Percentiles rank a stretch among this genome's conserved stretches.
Evolutionary conservation across 2,888 invertebrate genomes (phyloP).

Genomic region (Pseudeuparius sepicola): DNA sequence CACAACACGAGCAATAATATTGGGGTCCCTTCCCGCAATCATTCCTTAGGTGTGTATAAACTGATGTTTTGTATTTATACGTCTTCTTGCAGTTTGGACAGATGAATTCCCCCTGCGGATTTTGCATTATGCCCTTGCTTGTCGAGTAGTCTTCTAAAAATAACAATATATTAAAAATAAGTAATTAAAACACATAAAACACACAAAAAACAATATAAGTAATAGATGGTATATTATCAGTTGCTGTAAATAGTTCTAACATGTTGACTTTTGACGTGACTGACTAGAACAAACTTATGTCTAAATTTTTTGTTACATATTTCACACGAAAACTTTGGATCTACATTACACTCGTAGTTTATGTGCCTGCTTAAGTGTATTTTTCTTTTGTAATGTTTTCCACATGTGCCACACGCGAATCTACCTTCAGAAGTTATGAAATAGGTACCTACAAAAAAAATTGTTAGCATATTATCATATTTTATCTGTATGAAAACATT

Average conservation of each 20-base stretch:
- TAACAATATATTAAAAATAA: too few species aligned
- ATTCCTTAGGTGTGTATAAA: slow-evolving; percentile 62
- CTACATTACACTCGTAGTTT: slow-evolving; percentile 56
- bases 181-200: too few species aligned
- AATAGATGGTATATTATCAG: too few species aligned
- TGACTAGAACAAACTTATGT: slow-evolving; percentile 13
- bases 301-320: slow-evolving; percentile 15
- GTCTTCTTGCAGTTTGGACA: slow-evolving; percentile 65
- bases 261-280: slow-evolving; percentile 11
- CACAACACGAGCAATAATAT: slow-evolving; percentile 29
- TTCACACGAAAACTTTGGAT: slow-evolving; percentile 16
- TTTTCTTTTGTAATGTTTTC: slow-evolving; percentile 65
- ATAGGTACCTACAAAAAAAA: slow-evolving; percentile 13
- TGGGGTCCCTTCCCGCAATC: slow-evolving; percentile 48
- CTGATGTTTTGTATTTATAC: slow-evolving; percentile 65
- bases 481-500: too few species aligned
- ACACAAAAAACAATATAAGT: too few species aligned
- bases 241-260: too few species aligned
- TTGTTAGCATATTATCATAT: not conserved
- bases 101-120: slow-evolving; percentile 25
- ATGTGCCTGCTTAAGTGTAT: slow-evolving; percentile 62
- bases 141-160: slow-evolving; percentile 19
- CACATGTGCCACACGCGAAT: slow-evolving; percentile 50
- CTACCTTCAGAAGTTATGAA: slow-evolving; percentile 12
- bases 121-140: slow-evolving; percentile 21